Evolutionary conservation across 2,113 vertebrate species (phyloP), one percentile per base, ranked within the genome.

Genomic region (Tetraodon nigroviridis): DNA sequence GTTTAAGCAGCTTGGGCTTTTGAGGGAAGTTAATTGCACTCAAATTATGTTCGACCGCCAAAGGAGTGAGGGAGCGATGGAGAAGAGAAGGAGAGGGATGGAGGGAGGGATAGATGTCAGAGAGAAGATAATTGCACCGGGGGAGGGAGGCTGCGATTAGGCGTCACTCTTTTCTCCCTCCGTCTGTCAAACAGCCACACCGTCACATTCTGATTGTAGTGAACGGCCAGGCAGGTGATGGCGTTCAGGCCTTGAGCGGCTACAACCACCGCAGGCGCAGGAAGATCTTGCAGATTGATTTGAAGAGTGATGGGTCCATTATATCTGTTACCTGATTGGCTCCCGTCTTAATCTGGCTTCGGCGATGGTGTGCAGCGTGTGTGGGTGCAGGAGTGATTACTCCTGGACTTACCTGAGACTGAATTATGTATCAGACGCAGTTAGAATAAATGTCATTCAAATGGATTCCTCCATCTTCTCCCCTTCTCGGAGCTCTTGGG

Each of bases 1-100:
- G 74, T 89, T 92, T 88, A 89, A 88, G 85, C 83, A 77, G 86
- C 79, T 77, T 72, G 80, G 78, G 90, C 90, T 91, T 91, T 90
- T 90, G 90, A 91, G 89, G 88, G 87, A 88, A 88, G 87, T 92
- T 90, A 91, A 91, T 90, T 91, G 89, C 91, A 89, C 89, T 91
- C 89, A 91, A 92, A 91, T 91, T 91, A 90, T 88, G 88, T 90
- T 90, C 86, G 88, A 89, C 88, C 88, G 84, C 79, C 66, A 86
- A 85, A 85, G 85, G 79, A 87, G 82, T 61, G 82, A 87, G 80
- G 79, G 84, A 87, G 82, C 58, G 73, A 83, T 49, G 61, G 76
- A 79, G 40, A 76, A 73, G 73, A 75, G 50, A 20, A 64, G 70
- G 67, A 75, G 73, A 80, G 62, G 48, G 57, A 82, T 46, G 73